These are phyloP conservation scores for Pollimyrus isidori DNA, from an alignment of 2,113 vertebrate species.

Conservation along the genomic window DNA sequence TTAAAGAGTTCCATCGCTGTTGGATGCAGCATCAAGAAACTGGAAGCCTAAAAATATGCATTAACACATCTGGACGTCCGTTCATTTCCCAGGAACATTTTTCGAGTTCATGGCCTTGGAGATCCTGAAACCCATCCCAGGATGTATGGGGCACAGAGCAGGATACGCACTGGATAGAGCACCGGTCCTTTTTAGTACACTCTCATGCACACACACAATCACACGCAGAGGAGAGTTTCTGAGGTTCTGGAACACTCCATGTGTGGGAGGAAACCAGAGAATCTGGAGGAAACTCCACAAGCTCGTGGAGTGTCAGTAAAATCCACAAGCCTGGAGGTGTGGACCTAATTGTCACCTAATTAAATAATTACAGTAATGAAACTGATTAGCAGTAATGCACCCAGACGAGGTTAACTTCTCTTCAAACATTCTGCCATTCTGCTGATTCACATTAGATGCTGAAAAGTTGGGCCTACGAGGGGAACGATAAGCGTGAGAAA, in stretches of 20 bases:
- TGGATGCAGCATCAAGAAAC: background rate
- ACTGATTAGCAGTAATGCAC: background rate
- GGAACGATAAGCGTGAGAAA: conserved; percentile 38
- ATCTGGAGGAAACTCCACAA: background rate
- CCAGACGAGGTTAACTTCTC: background rate
- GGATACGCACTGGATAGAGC: background rate
- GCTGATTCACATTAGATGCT: conserved; percentile 17
- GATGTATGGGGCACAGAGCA: background rate
- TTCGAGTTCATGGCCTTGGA: background rate
- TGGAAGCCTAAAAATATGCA: background rate
- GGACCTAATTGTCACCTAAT: background rate
- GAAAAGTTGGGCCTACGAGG: background rate
- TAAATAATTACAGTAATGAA: background rate
- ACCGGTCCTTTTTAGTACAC: background rate
- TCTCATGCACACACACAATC: background rate
- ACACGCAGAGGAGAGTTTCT: background rate
- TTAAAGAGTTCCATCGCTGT: background rate
- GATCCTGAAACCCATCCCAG: background rate
- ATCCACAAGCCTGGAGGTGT: background rate
- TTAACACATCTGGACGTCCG: background rate
- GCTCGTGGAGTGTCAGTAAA: background rate
- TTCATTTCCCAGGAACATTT: background rate
- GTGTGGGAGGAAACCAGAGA: background rate
- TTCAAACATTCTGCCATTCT: background rate
- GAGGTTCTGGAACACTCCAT: background rate